These are phyloP conservation scores for Parascotia fuliginaria DNA, from an alignment of 2,888 invertebrate genomes.

Conservation along the genomic window DNA sequence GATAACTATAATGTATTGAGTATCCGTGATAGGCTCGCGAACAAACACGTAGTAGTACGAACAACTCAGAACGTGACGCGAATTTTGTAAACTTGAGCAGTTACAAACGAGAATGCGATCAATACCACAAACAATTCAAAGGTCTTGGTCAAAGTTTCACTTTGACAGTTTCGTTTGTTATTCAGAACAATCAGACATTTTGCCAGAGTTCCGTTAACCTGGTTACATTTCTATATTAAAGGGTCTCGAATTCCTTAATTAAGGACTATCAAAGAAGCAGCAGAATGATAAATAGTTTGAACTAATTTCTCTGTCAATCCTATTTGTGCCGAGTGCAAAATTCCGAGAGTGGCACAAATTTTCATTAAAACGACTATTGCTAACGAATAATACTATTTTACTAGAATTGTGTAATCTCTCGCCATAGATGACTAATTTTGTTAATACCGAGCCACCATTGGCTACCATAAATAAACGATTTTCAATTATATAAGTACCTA, in stretches of 20 bases:
- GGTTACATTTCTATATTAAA: constrained; percentile 22
- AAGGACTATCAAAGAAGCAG: constrained; percentile 4
- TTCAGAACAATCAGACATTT: constrained; percentile 43
- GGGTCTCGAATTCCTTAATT: constrained; percentile 17
- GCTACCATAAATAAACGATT: too few species aligned
- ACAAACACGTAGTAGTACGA: constrained; percentile 54
- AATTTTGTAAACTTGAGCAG: constrained; percentile 61
- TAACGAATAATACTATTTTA: neutral
- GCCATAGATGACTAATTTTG: too few species aligned
- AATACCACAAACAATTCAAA: constrained; percentile 65
- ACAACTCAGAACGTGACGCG: constrained; percentile 71
- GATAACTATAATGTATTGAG: constrained; percentile 70
- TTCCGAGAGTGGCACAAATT: neutral
- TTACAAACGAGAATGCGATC: constrained; percentile 68
- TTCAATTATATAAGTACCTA: constrained; percentile 32
- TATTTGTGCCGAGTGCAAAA: neutral
- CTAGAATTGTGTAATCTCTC: neutral
- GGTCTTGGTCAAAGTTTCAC: constrained; percentile 41
- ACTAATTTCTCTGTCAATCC: neutral
- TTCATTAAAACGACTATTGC: too few species aligned
- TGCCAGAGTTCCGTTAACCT: constrained; percentile 25
- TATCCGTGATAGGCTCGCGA: constrained; percentile 53
- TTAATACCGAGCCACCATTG: too few species aligned
- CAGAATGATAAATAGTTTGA: neutral
- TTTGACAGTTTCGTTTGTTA: constrained; percentile 33